Evolutionary conservation across 2,888 invertebrate species (phyloP).

Genomic region (Melipona beecheii): DNA sequence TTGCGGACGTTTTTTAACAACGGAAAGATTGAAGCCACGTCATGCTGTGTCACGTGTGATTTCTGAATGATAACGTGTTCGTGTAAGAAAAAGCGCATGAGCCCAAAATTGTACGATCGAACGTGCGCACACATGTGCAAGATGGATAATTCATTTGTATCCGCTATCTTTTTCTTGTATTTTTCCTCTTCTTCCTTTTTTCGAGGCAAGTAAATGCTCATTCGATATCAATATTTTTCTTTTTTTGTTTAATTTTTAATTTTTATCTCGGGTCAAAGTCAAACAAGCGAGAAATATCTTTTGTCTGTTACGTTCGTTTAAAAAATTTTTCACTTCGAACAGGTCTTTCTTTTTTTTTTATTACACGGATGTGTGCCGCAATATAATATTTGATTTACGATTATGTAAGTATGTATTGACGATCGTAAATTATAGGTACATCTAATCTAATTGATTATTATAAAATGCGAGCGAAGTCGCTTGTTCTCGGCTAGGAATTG

Average conservation of each 20-base stretch:
- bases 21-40: background rate
- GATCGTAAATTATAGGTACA: background rate
- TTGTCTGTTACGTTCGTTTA: background rate
- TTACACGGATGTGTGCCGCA: background rate
- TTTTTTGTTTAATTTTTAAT: slow-evolving; percentile 11
- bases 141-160: background rate
- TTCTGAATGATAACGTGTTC: background rate
- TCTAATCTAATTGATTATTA: background rate
- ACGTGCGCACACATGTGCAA: background rate
- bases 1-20: background rate
- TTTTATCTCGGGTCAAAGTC: slow-evolving; percentile 59
- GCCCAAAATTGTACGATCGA: background rate
- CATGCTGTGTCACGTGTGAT: background rate
- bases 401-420: background rate
- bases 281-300: slow-evolving; percentile 37
- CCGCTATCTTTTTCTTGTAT: background rate
- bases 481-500: background rate
- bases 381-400: background rate
- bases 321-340: background rate
- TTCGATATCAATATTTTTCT: slow-evolving; percentile 30
- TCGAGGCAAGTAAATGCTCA: background rate
- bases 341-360: background rate
- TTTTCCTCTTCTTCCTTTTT: background rate
- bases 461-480: background rate
- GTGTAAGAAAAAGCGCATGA: background rate